Base-by-base conservation (phyloP, 2,888 invertebrate species). In the Seira musarum region DNA sequence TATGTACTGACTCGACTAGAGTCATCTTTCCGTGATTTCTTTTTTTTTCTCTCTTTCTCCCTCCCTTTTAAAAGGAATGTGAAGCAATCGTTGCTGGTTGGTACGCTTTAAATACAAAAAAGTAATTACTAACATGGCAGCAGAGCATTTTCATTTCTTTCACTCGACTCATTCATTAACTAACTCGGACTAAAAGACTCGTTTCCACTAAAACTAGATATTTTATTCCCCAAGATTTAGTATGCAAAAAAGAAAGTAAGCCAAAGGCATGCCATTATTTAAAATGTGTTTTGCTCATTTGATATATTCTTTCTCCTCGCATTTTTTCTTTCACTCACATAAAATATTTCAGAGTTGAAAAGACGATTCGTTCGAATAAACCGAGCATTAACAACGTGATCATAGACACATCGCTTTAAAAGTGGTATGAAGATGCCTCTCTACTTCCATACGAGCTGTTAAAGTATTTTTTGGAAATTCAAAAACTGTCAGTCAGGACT, bases 101-200 rank as follows among this genome's bases (percentile, higher is more conserved):
- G 6, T 53, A 53, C 17, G 17, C 53, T 8, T 17, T 8, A 53
- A 53, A 53, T 17, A n/a, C 15, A 17, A 17, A 53, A 13, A 53
- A 53, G 53, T 53, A 53, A 53, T 53, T 53, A 53, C 53, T 8
- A 53, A 53, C n/a, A 53, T 53, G 53, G 53, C 53, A 53, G 17
- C n/a, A 53, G 53, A 53, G 53, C 53, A 53, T 53, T 53, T 53
- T 53, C 53, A 53, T 53, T 53, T 53, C 53, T 53, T 13, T 53
- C 17, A 17, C 53, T n/a, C 15, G 15, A 17, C 53, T 53, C 53
- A 13, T 53, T 53, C 53, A 53, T 53, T 53, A 53, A 53, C 53
- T 53, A 53, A 30, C 30, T 30, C 30, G 30, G 30, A 30, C 53
- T n/a, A 17, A 53, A 15, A 17, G 53, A 53, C 53, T 53, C 15